Evolutionary conservation across 2,888 invertebrate genomes (phyloP).

Genomic region (Hemithea aestivaria): DNA sequence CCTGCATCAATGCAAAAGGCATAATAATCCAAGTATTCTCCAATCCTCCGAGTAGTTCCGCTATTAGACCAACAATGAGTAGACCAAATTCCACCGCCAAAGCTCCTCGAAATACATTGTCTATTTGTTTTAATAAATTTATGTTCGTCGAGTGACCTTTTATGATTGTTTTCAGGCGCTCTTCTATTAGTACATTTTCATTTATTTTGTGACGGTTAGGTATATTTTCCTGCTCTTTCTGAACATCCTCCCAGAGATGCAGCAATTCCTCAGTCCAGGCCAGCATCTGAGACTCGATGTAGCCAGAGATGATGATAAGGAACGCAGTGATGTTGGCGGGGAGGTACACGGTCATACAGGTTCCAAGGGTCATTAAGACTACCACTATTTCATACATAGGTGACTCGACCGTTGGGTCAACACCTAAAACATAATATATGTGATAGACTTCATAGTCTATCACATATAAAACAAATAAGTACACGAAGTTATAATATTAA

Average conservation of each 20-base stretch:
- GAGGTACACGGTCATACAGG: constrained; percentile 35
- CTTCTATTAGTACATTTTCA: constrained; percentile 24
- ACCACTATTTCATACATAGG: constrained; percentile 51
- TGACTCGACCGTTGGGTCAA: constrained; percentile 48
- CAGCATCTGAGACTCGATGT: constrained; percentile 50
- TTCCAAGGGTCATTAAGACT: constrained; percentile 21
- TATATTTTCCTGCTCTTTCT: constrained; percentile 4
- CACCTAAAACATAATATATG: no score
- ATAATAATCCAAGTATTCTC: constrained; percentile 48
- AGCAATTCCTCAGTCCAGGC: constrained; percentile 45
- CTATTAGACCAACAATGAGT: constrained; percentile 41
- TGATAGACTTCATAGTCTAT: no score
- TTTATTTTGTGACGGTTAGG: no score
- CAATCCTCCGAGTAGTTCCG: constrained; percentile 50
- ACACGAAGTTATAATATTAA: no score
- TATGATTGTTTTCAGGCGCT: constrained; percentile 35
- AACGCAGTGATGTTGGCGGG: constrained; percentile 42
- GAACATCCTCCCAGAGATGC: constrained; percentile 43
- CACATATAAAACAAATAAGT: no score
- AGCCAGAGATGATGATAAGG: constrained; percentile 43
- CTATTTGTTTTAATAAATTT: constrained; percentile 33
- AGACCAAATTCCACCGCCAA: constrained; percentile 46
- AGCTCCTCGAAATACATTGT: constrained; percentile 39
- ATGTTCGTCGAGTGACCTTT: constrained; percentile 39
- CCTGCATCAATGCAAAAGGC: constrained; percentile 45